A percentile compares a stretch with the other conserved stretches of the same genome.
Evolutionary conservation across 2,797 vertebrate genomes (phyloP).

Genomic region (Acanthopagrus latus): DNA sequence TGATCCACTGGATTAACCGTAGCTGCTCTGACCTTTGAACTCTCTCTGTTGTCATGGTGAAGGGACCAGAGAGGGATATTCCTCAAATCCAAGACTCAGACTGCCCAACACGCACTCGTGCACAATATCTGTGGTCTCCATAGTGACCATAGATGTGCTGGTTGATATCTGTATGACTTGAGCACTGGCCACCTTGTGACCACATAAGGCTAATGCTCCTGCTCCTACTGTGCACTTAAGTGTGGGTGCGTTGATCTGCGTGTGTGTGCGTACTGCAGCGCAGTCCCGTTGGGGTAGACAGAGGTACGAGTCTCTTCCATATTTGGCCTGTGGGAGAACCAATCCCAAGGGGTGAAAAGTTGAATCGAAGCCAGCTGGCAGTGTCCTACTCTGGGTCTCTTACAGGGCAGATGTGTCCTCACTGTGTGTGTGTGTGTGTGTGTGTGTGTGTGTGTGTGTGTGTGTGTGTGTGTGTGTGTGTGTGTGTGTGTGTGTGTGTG

Average conservation of each 20-base stretch:
- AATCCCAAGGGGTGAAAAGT: conserved; percentile 79
- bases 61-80: conserved; percentile 60
- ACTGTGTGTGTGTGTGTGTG: conserved; percentile 35
- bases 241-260: conserved; percentile 23
- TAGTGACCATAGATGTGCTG: conserved; percentile 65
- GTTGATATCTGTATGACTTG: conserved; percentile 51
- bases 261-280: conserved; percentile 14
- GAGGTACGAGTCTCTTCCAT: conserved; percentile 79
- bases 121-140: conserved; percentile 59
- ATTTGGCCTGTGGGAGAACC: conserved; percentile 85
- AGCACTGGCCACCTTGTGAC: conserved; percentile 68
- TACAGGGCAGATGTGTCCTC: conserved; percentile 78
- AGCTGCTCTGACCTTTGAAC: conserved; percentile 67
- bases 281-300: conserved; percentile 58
- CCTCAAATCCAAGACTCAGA: conserved; percentile 55
- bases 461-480: conserved; percentile 25
- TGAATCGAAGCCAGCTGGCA: conserved; percentile 83
- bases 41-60: conserved; percentile 73
- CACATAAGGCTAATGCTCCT: conserved; percentile 77
- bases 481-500: conserved; percentile 48
- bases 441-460: conserved; percentile 31
- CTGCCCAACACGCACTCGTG: conserved; percentile 6
- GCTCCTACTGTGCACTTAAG: conserved; percentile 50
- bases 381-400: conserved; percentile 72
- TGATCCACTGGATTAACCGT: conserved; percentile 73